These are phyloP conservation scores for Eurosta solidaginis DNA, from an alignment of 1,140 invertebrate species.

Conservation along the genomic window DNA sequence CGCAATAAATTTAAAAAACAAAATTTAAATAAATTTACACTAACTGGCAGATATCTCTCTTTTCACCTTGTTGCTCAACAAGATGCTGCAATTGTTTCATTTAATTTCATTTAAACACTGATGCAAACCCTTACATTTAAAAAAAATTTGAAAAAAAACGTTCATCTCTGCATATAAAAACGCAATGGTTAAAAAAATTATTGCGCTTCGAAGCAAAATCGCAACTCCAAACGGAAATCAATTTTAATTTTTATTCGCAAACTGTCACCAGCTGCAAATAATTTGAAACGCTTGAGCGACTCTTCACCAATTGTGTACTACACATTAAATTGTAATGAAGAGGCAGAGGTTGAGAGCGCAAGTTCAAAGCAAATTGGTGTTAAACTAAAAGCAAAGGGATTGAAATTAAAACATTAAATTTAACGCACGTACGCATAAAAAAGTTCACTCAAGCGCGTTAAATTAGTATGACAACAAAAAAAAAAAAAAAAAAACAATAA, in stretches of 20 bases:
- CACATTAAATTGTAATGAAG: background rate
- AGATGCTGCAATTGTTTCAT: conserved; percentile 7
- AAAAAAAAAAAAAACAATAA: background rate
- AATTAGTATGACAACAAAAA: too few relatives aligned
- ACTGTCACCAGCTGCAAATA: conserved; percentile 25
- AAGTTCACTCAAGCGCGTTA: background rate
- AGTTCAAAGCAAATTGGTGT: background rate
- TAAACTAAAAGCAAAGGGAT: background rate
- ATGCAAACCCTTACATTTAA: background rate
- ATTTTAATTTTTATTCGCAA: conserved; percentile 13
- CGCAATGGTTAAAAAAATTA: background rate
- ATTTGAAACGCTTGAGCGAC: conserved; percentile 8
- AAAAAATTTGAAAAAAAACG: background rate
- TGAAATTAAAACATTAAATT: conserved; percentile 25
- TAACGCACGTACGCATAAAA: conserved; percentile 19
- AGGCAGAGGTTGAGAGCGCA: background rate
- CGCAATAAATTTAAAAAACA: too few relatives aligned
- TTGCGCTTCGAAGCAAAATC: background rate
- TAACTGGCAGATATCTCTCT: too few relatives aligned
- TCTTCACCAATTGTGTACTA: background rate
- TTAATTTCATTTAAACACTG: conserved; percentile 8
- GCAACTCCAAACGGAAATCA: conserved; percentile 24
- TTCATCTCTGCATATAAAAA: background rate
- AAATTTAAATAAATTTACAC: background rate
- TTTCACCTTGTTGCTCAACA: conserved; percentile 22